phyloP scores from a whole-genome alignment of 2,797 vertebrate species.

The Ptychobarbus kaznakovi region DNA sequence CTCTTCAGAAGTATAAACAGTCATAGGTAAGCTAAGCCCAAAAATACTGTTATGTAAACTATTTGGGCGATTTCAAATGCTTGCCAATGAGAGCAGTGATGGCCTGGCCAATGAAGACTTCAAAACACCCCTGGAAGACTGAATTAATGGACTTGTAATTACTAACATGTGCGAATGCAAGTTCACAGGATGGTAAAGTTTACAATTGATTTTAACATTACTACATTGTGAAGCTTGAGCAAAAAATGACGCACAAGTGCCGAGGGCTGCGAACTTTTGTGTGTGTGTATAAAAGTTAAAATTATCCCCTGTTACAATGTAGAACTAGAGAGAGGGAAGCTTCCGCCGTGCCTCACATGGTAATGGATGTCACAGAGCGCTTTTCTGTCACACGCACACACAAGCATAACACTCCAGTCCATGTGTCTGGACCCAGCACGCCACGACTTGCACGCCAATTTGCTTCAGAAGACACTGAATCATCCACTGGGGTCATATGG shows the following conservation, averaged over 20 bases:
- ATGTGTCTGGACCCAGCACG: slow-evolving; percentile 48
- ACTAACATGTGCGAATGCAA: not conserved
- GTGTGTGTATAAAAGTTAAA: no score
- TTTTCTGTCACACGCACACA: slow-evolving; percentile 34
- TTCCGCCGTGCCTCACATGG: slow-evolving; percentile 53
- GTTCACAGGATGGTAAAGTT: not conserved
- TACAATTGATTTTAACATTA: not conserved
- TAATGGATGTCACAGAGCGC: slow-evolving; percentile 58
- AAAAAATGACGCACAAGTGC: no score
- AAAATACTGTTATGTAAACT: no score
- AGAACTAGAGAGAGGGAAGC: slow-evolving; percentile 35
- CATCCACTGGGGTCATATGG: not conserved
- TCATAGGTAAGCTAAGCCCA: no score
- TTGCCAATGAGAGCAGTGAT: no score
- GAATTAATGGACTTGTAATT: no score
- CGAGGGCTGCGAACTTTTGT: no score
- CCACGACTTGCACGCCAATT: not conserved
- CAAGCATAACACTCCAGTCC: slow-evolving; percentile 52
- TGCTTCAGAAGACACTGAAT: not conserved
- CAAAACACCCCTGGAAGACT: no score
- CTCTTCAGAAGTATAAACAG: no score
- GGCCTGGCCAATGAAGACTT: no score
- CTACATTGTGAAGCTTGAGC: not conserved
- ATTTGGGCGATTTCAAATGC: no score
- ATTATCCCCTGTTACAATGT: no score